These are phyloP conservation scores for Enteromius unitaeniatus DNA, from an alignment of 2,797 vertebrate species.

Conservation along the genomic window DNA sequence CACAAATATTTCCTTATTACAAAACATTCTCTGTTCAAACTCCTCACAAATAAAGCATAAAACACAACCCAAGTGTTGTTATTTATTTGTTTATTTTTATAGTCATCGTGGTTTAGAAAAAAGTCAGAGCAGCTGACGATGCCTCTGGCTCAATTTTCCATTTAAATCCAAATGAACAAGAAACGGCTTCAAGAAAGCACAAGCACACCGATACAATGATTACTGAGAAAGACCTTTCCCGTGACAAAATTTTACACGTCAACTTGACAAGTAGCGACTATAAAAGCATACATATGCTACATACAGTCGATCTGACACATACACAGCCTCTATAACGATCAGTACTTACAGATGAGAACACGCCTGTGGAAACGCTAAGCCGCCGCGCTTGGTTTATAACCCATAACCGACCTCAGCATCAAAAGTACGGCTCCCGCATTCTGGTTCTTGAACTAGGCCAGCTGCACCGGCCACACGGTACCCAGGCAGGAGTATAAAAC, in stretches of 20 bases:
- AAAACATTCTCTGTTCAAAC: slow-evolving; percentile 61
- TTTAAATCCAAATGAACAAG: background rate
- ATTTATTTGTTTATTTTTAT: background rate
- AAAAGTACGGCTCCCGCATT: slow-evolving; percentile 58
- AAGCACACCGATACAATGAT: background rate
- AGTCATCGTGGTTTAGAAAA: slow-evolving; percentile 5
- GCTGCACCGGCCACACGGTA: slow-evolving; percentile 68
- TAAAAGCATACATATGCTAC: slow-evolving; percentile 14
- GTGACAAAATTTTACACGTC: background rate
- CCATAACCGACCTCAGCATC: slow-evolving; percentile 54
- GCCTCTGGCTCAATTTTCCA: slow-evolving; percentile 26
- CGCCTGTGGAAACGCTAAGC: slow-evolving; percentile 59
- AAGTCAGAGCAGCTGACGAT: slow-evolving; percentile 42
- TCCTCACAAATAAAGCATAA: slow-evolving; percentile 72
- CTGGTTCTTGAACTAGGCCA: slow-evolving; percentile 55
- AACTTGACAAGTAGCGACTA: slow-evolving; percentile 3
- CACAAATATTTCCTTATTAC: slow-evolving; percentile 27
- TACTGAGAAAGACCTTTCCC: background rate
- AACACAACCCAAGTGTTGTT: slow-evolving; percentile 3
- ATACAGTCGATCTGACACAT: slow-evolving; percentile 26
- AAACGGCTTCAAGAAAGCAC: slow-evolving; percentile 3
- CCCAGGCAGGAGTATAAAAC: slow-evolving; percentile 67
- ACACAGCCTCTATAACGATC: slow-evolving; percentile 52
- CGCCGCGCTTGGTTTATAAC: slow-evolving; percentile 56
- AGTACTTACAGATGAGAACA: slow-evolving; percentile 73